These are phyloP conservation scores for Trachelus tabidus DNA, from an alignment of 2,888 invertebrate genomes.

Conservation along the genomic window DNA sequence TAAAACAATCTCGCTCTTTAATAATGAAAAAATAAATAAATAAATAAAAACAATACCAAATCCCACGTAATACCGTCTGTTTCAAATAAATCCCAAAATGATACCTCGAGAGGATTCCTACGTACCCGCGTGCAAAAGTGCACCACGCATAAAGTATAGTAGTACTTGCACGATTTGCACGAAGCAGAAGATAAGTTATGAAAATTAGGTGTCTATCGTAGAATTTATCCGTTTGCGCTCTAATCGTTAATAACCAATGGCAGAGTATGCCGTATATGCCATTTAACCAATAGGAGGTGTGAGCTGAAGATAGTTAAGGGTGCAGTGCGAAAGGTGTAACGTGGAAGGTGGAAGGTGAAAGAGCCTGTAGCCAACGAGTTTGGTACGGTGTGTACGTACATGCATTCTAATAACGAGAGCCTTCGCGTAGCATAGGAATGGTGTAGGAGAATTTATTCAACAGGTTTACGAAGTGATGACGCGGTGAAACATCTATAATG, in stretches of 20 bases:
- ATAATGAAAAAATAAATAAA: not conserved
- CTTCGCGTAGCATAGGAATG: slow-evolving; percentile 2
- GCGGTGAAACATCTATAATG: slow-evolving; percentile 59
- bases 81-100: not conserved
- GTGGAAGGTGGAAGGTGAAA: not conserved
- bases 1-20: not conserved
- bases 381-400: not conserved
- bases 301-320: not conserved
- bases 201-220: not conserved
- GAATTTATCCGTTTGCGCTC: not conserved
- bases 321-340: not conserved
- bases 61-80: not conserved
- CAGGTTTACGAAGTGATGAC: slow-evolving; percentile 64
- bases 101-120: not conserved
- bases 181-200: not conserved
- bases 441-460: slow-evolving; percentile 48
- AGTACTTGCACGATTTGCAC: not conserved
- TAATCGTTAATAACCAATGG: not conserved
- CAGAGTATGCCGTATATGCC: not conserved
- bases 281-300: not conserved
- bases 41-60: not conserved
- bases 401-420: not conserved
- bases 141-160: not conserved
- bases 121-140: not conserved
- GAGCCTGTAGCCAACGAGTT: slow-evolving; percentile 1